Conservation (phyloP, 1,140 invertebrate genomes). For the Zaprionus tsacasi region DNA sequence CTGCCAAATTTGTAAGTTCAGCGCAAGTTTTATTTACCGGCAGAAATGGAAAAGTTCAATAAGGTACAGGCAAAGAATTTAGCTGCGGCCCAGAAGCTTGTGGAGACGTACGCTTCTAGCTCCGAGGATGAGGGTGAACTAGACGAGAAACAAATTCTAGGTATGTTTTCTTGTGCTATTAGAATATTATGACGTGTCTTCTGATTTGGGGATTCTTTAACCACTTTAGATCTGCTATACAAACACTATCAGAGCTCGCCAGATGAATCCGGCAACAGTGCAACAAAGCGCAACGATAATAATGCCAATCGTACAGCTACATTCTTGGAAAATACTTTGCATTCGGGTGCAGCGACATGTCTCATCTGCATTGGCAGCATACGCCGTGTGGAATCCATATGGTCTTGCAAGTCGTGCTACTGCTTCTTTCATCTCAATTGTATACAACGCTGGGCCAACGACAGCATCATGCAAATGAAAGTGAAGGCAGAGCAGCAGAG, state of each 20-base stretch:
- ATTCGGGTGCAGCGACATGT: constrained; percentile 92
- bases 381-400: constrained; percentile 91
- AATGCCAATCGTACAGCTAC: constrained; percentile 87
- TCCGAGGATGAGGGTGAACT: constrained; percentile 86
- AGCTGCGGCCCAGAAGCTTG: constrained; percentile 86
- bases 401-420: constrained; percentile 70
- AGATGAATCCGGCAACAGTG: not conserved
- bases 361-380: constrained; percentile 96
- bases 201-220: not conserved
- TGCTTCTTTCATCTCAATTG: constrained; percentile 93
- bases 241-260: constrained; percentile 58
- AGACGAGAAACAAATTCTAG: constrained; percentile 85
- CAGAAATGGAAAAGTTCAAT: constrained; percentile 65
- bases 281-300: constrained; percentile 42
- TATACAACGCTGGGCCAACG: constrained; percentile 96
- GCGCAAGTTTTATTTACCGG: constrained; percentile 31
- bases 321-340: constrained; percentile 90
- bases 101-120: constrained; percentile 85
- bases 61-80: constrained; percentile 86
- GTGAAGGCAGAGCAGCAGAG: constrained; percentile 85
- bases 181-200: constrained; percentile 55
- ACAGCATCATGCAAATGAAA: constrained; percentile 87
- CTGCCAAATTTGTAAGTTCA: constrained; percentile 6
- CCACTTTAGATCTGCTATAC: constrained; percentile 54
- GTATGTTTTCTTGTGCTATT: constrained; percentile 59